These are phyloP conservation scores for Crossaster papposus DNA, from an alignment of 53 echinoderm and acorn worm genomes.

Conservation along the genomic window DNA sequence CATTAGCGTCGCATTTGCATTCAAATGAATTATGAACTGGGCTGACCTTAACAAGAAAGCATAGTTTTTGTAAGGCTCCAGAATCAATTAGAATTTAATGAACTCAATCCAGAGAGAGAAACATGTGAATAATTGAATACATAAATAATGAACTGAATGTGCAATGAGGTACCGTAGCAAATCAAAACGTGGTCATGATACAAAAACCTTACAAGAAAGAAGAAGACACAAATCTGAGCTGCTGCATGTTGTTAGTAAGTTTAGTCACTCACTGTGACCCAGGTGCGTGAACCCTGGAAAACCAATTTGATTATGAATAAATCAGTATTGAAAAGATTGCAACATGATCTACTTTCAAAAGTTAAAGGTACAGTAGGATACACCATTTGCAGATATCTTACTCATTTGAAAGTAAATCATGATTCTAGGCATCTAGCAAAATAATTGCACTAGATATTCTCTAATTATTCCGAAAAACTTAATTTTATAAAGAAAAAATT, in stretches of 20 bases:
- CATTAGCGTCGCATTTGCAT: too few species aligned
- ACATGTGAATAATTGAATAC: constrained; percentile 2
- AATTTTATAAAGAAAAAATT: too few species aligned
- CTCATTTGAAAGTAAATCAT: too few species aligned
- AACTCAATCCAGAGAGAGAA: neutral
- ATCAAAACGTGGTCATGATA: neutral
- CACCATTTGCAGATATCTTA: too few species aligned
- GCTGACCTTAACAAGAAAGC: too few species aligned
- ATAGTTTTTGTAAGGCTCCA: neutral
- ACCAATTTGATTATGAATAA: constrained; percentile 15
- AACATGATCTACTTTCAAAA: neutral
- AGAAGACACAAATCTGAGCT: neutral
- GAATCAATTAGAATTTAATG: neutral
- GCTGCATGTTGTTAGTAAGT: neutral
- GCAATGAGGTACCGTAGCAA: neutral
- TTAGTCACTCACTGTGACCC: neutral
- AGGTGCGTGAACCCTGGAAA: neutral
- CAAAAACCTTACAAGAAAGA: neutral
- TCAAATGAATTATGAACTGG: too few species aligned
- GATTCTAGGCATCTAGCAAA: too few species aligned
- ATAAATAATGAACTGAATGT: neutral
- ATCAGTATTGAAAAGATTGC: neutral
- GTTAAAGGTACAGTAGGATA: neutral
- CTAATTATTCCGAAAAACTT: too few species aligned
- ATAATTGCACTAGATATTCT: too few species aligned